A percentile compares a stretch with the other conserved stretches of the same genome.
Evolutionary conservation across 2,888 invertebrate species (phyloP).

Genomic region (Drosophila longiperda): DNA sequence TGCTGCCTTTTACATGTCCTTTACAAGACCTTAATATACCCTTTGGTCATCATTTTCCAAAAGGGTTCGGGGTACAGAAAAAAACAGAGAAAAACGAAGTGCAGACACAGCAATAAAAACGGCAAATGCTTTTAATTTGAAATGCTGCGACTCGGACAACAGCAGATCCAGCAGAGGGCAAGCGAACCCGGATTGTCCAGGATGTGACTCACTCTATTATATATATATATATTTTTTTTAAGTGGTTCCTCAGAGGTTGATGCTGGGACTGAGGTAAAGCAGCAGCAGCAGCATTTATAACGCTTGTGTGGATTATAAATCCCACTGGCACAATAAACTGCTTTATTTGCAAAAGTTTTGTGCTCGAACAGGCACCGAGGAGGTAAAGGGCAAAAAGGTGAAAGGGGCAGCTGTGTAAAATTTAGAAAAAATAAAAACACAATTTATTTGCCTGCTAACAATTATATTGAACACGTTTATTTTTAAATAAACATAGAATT

Average conservation of each 20-base stretch:
- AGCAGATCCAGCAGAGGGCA: conserved; percentile 4
- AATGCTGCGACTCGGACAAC: conserved; percentile 60
- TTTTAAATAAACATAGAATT: conserved; percentile 10
- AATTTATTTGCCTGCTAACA: conserved; percentile 35
- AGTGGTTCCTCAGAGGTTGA: conserved; percentile 40
- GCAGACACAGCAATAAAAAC: conserved; percentile 78
- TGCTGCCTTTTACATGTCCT: background rate
- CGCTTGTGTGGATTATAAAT: conserved; percentile 80
- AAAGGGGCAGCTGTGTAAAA: background rate
- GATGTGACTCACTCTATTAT: conserved; percentile 20
- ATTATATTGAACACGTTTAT: conserved; percentile 20
- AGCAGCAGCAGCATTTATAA: conserved; percentile 61
- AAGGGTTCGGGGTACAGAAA: background rate
- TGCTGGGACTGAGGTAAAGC: background rate
- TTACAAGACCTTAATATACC: background rate
- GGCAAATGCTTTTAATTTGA: conserved; percentile 79
- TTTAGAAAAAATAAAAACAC: conserved; percentile 16
- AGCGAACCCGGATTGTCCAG: conserved; percentile 22
- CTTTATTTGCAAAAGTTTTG: conserved; percentile 77
- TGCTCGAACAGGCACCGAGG: conserved; percentile 29
- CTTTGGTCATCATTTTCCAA: background rate
- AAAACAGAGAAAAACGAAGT: conserved; percentile 35
- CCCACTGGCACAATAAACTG: conserved; percentile 76
- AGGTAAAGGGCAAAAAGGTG: background rate
- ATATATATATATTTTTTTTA: conserved; percentile 38